A percentile compares a stretch with the other conserved stretches of the same genome.
Evolutionary conservation across 37 sponge, comb jelly and placozoan genomes (phyloP).

Genomic region (Agelas oroides): DNA sequence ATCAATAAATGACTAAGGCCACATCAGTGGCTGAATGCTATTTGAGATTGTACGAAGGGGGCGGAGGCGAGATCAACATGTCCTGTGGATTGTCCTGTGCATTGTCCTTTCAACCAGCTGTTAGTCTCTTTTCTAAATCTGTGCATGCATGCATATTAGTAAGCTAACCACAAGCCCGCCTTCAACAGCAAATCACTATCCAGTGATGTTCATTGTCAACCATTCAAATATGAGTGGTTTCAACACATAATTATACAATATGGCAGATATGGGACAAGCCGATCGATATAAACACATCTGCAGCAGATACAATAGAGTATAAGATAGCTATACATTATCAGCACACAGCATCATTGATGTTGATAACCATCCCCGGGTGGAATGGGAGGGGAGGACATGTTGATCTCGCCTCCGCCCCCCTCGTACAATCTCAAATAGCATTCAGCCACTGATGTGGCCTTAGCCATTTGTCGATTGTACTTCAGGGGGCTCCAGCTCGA

Average conservation of each 20-base stretch:
- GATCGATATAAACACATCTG: too few relatives aligned
- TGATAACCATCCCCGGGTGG: too few relatives aligned
- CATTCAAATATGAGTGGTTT: too few relatives aligned
- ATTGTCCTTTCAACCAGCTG: conserved; percentile 40
- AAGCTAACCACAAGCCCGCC: background rate
- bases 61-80: conserved; percentile 42
- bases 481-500: conserved; percentile 33
- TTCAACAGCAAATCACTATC: too few relatives aligned
- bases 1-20: too few relatives aligned
- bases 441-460: conserved; percentile 1
- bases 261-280: too few relatives aligned
- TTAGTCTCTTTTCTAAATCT: background rate
- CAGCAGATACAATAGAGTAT: too few relatives aligned
- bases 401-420: conserved; percentile 38
- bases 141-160: background rate
- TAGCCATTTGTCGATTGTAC: background rate
- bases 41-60: conserved; percentile 29
- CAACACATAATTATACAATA: too few relatives aligned
- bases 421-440: conserved; percentile 35
- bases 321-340: too few relatives aligned
- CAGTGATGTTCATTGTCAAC: too few relatives aligned
- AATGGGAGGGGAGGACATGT: conserved; percentile 42
- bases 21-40: conserved; percentile 15
- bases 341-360: too few relatives aligned
- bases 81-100: conserved; percentile 30